Conservation (phyloP, 1,140 invertebrate species). For the Bombus consobrinus region DNA sequence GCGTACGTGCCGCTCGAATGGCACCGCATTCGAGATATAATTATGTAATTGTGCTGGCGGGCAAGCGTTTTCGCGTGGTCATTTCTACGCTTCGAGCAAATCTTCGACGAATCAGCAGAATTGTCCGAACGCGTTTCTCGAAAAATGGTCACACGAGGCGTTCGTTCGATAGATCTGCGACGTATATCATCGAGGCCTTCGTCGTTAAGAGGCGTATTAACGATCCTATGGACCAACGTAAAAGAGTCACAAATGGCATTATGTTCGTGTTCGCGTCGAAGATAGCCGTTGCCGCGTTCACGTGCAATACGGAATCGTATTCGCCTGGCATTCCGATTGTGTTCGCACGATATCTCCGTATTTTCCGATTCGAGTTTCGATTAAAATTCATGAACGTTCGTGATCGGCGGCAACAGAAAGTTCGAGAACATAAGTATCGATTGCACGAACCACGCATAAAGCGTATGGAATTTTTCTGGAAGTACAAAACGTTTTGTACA, state of each 20-base stretch:
- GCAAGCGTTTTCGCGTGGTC: conserved; percentile 3
- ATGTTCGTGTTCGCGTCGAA: background rate
- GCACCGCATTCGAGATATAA: background rate
- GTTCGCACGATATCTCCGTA: background rate
- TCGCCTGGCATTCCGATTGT: background rate
- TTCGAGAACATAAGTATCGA: background rate
- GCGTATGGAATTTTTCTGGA: background rate
- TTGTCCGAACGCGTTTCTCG: background rate
- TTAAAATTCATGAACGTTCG: conserved; percentile 15
- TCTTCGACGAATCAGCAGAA: conserved; percentile 25
- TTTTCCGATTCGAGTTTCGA: background rate
- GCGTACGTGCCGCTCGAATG: conserved; percentile 12
- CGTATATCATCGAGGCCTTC: background rate
- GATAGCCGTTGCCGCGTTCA: too few species aligned
- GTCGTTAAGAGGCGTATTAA: background rate
- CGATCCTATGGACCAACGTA: too few species aligned
- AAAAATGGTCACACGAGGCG: background rate
- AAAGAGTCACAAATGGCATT: background rate
- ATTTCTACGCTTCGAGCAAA: conserved; percentile 31
- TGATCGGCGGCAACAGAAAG: background rate
- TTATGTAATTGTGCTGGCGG: conserved; percentile 41
- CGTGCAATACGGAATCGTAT: background rate
- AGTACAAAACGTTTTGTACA: background rate
- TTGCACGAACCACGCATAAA: background rate
- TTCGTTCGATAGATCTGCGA: background rate